Evolutionary conservation across 2,888 invertebrate species (phyloP).

Genomic region (Cantharis nigra): DNA sequence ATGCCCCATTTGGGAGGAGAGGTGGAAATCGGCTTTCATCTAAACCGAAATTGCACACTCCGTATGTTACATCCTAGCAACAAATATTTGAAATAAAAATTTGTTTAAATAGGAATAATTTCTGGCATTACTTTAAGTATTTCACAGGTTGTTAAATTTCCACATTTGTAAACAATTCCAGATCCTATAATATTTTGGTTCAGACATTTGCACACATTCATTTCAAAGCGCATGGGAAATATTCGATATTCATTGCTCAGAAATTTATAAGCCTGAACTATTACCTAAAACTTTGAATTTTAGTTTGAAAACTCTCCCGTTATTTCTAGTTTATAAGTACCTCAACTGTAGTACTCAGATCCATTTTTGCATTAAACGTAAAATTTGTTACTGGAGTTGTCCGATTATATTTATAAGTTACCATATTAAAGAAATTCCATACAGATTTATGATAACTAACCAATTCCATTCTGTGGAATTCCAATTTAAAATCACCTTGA

Average conservation of each 20-base stretch:
- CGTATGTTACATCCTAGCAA: no score
- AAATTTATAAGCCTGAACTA: not conserved
- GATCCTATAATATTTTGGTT: not conserved
- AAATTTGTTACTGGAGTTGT: not conserved
- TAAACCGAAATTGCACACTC: no score
- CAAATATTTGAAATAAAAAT: no score
- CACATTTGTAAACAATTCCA: not conserved
- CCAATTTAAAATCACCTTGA: not conserved
- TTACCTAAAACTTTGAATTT: not conserved
- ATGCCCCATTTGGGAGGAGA: no score
- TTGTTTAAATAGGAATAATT: no score
- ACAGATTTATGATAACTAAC: not conserved
- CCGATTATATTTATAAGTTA: not conserved
- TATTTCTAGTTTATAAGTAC: not conserved
- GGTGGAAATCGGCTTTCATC: no score
- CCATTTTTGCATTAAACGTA: not conserved
- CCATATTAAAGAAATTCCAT: not conserved
- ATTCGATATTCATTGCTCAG: not conserved
- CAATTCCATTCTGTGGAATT: not conserved
- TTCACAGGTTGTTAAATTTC: not conserved
- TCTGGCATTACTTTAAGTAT: not conserved
- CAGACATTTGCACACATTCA: not conserved
- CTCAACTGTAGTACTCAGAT: not conserved
- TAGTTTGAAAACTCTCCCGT: not conserved
- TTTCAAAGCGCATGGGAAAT: not conserved